Base-by-base conservation (phyloP, 2,888 invertebrate species). In the Aporophyla lueneburgensis region DNA sequence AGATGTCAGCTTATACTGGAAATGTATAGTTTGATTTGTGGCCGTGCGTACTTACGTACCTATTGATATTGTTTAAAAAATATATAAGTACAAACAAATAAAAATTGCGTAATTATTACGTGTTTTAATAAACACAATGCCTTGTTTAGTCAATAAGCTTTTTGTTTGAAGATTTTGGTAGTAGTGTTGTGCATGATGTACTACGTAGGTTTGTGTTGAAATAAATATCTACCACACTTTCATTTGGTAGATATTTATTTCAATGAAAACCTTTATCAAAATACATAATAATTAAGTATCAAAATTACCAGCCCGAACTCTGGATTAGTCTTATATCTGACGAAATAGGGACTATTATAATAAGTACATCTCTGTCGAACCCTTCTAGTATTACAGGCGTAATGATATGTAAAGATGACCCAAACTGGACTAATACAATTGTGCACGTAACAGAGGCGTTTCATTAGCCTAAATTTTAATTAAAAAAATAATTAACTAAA, bases 51-150 rank as follows among this genome's bases (percentile, higher is more conserved):
- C 10, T 10, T 46, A 12, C 5, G 9, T 65, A n/a, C n/a, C n/a
- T n/a, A 40, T n/a, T 27, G 12, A 70, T 59, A 49, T 33, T 40
- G 33, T 27, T 66, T 40, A 14, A 27, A 0, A 6, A 16, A 5
- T 65, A 4, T 51, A 16, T 16, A 10, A 0, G n/a, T n/a, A n/a
- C n/a, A 83, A 69, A 65, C 27, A 33, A 78, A 67, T 68, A 83
- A 70, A 77, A 10, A 66, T 61, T 66, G 4, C 83, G 69, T 76
- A 54, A 43, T 1, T 51, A 54, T 69, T 54, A 63, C n/a, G 24
- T 49, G 76, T 69, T 82, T 69, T 54, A 54, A 49, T 65, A 4
- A 54, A 59, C 27, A 68, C 54, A 65, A 51, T 76, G 16, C 58
- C 6, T 43, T 61, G 58, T 76, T 75, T 76, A 14, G 24, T 69